Conservation (phyloP, 2,888 invertebrate species). For the Coronaproctus castanopsis region DNA sequence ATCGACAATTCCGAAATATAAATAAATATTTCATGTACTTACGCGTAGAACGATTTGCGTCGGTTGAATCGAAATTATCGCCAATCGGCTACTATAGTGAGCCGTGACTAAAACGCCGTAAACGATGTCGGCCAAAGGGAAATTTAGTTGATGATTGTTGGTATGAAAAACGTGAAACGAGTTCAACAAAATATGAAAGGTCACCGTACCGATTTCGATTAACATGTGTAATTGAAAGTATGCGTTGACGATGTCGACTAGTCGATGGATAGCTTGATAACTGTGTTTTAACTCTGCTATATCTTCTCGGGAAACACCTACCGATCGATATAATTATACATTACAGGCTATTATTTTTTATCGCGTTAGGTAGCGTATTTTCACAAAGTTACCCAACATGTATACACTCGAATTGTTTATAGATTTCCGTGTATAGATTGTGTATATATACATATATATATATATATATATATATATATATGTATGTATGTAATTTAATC, state of each 20-base stretch:
- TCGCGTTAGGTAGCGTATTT: too few species aligned
- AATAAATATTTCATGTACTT: background rate
- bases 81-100: conserved; percentile 3
- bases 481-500: too few species aligned
- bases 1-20: background rate
- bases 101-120: conserved; percentile 1
- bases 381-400: too few species aligned
- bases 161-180: conserved; percentile 8
- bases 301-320: too few species aligned
- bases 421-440: too few species aligned
- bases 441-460: too few species aligned
- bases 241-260: conserved; percentile 2
- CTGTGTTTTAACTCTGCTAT: background rate
- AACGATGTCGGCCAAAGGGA: conserved; percentile 1
- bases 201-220: conserved; percentile 4
- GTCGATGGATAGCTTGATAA: conserved; percentile 3
- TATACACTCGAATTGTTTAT: too few species aligned
- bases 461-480: too few species aligned
- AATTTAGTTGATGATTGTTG: conserved; percentile 3
- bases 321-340: too few species aligned
- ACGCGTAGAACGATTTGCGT: background rate
- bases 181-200: conserved; percentile 5
- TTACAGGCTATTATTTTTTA: too few species aligned
- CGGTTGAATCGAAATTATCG: conserved; percentile 2
- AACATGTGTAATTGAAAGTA: conserved; percentile 6